A percentile compares a stretch with the other conserved stretches of the same genome.
Conservation (phyloP, 2,797 vertebrate species). For the Otus scops region DNA sequence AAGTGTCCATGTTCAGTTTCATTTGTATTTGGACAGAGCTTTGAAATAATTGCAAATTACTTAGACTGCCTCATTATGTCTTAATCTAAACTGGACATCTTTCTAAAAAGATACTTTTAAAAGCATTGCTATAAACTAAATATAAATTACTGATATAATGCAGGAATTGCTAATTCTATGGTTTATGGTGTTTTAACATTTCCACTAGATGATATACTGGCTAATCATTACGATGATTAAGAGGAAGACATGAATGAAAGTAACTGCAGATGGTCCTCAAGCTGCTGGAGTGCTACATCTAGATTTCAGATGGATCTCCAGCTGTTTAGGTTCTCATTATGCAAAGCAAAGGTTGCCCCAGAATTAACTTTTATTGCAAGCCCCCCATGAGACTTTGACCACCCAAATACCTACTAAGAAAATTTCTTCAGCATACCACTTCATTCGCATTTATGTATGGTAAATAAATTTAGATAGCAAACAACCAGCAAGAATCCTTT, state of each 20-base stretch:
- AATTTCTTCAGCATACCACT: neutral
- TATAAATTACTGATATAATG: neutral
- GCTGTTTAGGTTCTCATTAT: neutral
- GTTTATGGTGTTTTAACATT: neutral
- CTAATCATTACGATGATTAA: neutral
- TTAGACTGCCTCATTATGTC: neutral
- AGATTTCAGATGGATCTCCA: slow-evolving; percentile 8
- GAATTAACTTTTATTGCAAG: slow-evolving; percentile 24
- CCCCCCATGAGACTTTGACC: neutral
- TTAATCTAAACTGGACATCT: neutral
- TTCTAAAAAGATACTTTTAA: neutral
- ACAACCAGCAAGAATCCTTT: neutral
- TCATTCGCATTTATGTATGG: neutral
- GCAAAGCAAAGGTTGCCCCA: neutral
- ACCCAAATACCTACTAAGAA: neutral
- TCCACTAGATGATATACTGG: slow-evolving; percentile 11
- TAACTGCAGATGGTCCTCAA: slow-evolving; percentile 32
- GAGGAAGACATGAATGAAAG: slow-evolving; percentile 28
- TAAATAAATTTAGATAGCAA: neutral
- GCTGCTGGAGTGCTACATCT: neutral
- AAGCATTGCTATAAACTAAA: neutral
- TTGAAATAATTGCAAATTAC: neutral
- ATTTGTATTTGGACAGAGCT: neutral
- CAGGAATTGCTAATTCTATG: neutral
- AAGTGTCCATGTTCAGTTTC: neutral